These are phyloP conservation scores for Mycetomoellerius zeteki DNA, from an alignment of 1,140 invertebrate species.

Conservation along the genomic window DNA sequence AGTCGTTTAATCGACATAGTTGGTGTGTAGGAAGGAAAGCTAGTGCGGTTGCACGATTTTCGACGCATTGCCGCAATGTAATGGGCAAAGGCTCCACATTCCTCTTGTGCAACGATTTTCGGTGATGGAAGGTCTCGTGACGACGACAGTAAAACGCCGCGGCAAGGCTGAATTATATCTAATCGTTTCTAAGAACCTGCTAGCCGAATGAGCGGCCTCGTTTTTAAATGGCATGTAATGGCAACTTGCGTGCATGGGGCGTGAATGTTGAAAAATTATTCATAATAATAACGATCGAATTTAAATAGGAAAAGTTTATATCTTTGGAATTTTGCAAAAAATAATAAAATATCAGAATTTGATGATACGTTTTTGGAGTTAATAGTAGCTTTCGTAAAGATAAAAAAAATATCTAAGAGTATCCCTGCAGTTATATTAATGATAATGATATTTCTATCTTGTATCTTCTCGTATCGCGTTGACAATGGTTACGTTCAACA, in stretches of 20 bases:
- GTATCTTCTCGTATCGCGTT: neutral
- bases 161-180: constrained; percentile 65
- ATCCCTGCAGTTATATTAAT: neutral
- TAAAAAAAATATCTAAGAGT: neutral
- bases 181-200: constrained; percentile 74
- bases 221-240: constrained; percentile 40
- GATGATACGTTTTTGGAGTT: neutral
- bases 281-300: neutral
- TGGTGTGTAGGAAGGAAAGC: constrained; percentile 52
- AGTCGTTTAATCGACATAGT: neutral
- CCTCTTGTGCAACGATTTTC: constrained; percentile 73
- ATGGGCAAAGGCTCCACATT: constrained; percentile 43
- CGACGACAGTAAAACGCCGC: constrained; percentile 58
- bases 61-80: constrained; percentile 42
- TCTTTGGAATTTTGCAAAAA: neutral
- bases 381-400: neutral
- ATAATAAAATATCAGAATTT: neutral
- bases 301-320: neutral
- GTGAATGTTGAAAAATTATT: neutral
- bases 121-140: constrained; percentile 66
- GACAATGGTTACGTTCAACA: neutral
- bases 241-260: constrained; percentile 21
- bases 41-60: constrained; percentile 47
- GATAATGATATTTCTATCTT: no score
- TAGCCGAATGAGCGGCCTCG: constrained; percentile 19